Base-by-base conservation (phyloP, 2,113 vertebrate genomes). In the Callaeas wilsoni region DNA sequence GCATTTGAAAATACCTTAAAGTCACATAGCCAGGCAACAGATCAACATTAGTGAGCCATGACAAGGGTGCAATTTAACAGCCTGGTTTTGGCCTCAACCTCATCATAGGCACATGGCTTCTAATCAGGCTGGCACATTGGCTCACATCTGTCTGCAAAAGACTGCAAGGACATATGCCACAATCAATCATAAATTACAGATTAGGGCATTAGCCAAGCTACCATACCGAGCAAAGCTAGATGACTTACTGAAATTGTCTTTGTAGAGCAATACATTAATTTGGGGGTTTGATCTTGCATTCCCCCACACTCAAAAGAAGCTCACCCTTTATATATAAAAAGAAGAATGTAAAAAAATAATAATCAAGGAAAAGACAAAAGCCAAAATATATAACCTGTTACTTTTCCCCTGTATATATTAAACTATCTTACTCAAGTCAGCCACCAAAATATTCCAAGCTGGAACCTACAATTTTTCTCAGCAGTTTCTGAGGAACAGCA, bases 331-430 rank as follows among this genome's bases (percentile, higher is more conserved):
- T 3, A 39, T 6, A 39, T 6, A 55, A 69, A 69, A 77, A n/a
- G 37, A 4, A 5, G 1, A 3, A 7, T 1, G 2, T 4, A 19
- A 37, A 75, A 30, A 47, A 75, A 17, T 0, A 44, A 44, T 3
- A 62, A 46, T n/a, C 1, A 1, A 59, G 63, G 16, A 75, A 18
- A 30, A 70, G 23, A 49, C 10, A 86, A 17, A 87, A 82, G 52
- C 18, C 3, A 56, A 67, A 42, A 79, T 16, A 13, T 9, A 27
- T 14, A 59, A 74, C 7, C 21, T 29, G 9, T 12, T 57, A 56
- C 15, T 92, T 30, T 35, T 14, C 6, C 15, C 29, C 29, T 6
- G 1, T 16, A 10, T 25, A 15, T 14, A 67, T 50, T 35, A 55
- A 85, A 60, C 16, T 49, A 10, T 3, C 15, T 76, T 46, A 12